Conservation (phyloP, 2,113 vertebrate species). For the Ellobius talpinus region DNA sequence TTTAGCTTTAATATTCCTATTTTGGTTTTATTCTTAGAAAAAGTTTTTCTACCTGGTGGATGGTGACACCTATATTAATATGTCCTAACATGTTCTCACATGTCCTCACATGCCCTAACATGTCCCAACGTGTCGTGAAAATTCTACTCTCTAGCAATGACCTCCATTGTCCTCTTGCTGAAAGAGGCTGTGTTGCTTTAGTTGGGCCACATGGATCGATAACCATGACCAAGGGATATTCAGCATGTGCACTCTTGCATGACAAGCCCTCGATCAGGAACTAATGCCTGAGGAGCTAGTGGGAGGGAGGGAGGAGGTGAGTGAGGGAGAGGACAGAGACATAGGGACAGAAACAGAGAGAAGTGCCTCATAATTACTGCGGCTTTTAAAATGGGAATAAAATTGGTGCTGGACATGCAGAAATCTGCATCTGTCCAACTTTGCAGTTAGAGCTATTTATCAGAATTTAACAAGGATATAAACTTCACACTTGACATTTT, state of each 20-base stretch:
- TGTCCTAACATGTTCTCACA: neutral
- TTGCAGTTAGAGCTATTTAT: conserved; percentile 26
- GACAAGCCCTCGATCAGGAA: neutral
- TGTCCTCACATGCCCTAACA: too few relatives aligned
- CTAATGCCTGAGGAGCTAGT: neutral
- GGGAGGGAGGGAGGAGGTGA: neutral
- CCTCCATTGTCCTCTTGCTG: neutral
- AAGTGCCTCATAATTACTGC: neutral
- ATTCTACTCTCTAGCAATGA: neutral
- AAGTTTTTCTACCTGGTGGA: neutral
- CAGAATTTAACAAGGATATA: conserved; percentile 52
- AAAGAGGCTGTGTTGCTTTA: neutral
- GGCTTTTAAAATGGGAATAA: conserved; percentile 10
- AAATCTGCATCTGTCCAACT: neutral
- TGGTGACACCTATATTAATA: neutral
- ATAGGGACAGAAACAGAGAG: neutral
- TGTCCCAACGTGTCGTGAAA: too few relatives aligned
- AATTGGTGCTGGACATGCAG: neutral
- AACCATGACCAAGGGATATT: neutral
- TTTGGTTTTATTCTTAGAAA: conserved; percentile 51
- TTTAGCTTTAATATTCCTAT: conserved; percentile 34
- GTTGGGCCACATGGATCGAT: neutral
- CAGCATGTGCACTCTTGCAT: neutral
- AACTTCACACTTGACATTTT: conserved; percentile 47
- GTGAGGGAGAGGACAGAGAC: neutral